Base-by-base conservation (phyloP, 2,888 invertebrate genomes). In the Bimastos eiseni region DNA sequence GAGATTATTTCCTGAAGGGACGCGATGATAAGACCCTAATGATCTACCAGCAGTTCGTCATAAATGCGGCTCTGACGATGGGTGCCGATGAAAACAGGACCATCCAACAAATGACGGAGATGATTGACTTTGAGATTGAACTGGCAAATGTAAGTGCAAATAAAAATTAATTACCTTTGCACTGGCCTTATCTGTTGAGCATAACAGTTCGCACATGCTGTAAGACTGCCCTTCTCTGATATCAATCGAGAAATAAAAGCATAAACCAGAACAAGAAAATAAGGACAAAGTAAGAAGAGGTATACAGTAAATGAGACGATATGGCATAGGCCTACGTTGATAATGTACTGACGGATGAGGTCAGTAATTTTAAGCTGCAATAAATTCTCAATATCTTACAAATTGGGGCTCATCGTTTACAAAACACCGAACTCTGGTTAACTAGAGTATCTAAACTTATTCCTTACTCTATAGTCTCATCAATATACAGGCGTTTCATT, bases 11-110 rank as follows among this genome's bases (percentile, higher is more conserved):
- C 92, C 92, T 94, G 91, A 93, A 93, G 90, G 94, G 93, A 1
- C 91, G 93, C 11, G 92, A 93, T 36, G 93, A 93, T 90, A 93
- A 93, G 89, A 92, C 92, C 37, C 95, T 98, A 38, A 96, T 96
- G 33, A 98, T 98, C 0, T 98, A 98, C 94, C 95, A 98, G 92
- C 97, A 98, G 90, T 98, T 98, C 94, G 98, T 98, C 97, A 97
- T 97, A 0, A 97, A 97, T 95, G 97, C 98, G 92, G 97, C 98
- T 0, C 96, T 96, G 0, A 96, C 98, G 36, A 95, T 98, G 84
- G 98, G 98, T 13, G 98, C 97, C 0, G 96, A 97, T 93, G 96
- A 96, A 92, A 91, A 30, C 17, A 89, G n/a, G 19, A 94, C 95
- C 0, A 96, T 96, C 92, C 95, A 95, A 19, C 98, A 98, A 93